These are phyloP conservation scores for Cotesia congregata DNA, from an alignment of 2,888 invertebrate genomes.

Conservation along the genomic window DNA sequence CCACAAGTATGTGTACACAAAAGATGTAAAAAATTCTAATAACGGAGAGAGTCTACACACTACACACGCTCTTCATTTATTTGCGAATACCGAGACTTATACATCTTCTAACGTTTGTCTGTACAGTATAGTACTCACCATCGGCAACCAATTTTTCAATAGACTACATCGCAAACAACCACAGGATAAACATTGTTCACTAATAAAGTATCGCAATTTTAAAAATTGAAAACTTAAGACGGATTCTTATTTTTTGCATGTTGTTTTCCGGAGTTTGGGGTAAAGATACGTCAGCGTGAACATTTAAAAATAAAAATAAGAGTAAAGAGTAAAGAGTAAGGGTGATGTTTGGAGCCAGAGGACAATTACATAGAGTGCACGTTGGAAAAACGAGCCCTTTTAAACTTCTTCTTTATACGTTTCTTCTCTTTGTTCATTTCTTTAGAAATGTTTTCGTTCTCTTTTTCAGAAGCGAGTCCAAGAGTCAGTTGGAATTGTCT, in stretches of 20 bases:
- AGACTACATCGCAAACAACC: not conserved
- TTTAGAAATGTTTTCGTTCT: slow-evolving; percentile 33
- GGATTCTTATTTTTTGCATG: not conserved
- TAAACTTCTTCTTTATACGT: slow-evolving; percentile 39
- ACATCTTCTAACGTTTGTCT: slow-evolving; percentile 61
- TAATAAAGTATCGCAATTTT: not conserved
- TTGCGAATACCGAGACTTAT: slow-evolving; percentile 42
- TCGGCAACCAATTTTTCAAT: not conserved
- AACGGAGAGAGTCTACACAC: slow-evolving; percentile 58
- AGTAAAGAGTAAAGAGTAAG: slow-evolving; percentile 38
- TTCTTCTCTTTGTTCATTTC: slow-evolving; percentile 35
- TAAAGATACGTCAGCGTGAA: not conserved
- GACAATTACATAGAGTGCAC: slow-evolving; percentile 64
- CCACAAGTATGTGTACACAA: slow-evolving; percentile 15
- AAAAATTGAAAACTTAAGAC: not conserved
- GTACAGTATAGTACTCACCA: slow-evolving; percentile 5
- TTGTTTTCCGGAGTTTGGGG: not conserved
- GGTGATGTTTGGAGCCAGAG: slow-evolving; percentile 60
- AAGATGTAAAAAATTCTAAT: slow-evolving; percentile 57
- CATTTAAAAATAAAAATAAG: slow-evolving; percentile 2
- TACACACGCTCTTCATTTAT: slow-evolving; percentile 54
- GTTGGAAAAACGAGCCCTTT: slow-evolving; percentile 53
- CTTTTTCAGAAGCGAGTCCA: not conserved
- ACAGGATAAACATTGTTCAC: not conserved
- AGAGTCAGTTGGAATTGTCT: slow-evolving; percentile 28